Base-by-base conservation (phyloP, 30 jellyfish, hydroid and myxozoan genomes). In the Aurelia coerulea region DNA sequence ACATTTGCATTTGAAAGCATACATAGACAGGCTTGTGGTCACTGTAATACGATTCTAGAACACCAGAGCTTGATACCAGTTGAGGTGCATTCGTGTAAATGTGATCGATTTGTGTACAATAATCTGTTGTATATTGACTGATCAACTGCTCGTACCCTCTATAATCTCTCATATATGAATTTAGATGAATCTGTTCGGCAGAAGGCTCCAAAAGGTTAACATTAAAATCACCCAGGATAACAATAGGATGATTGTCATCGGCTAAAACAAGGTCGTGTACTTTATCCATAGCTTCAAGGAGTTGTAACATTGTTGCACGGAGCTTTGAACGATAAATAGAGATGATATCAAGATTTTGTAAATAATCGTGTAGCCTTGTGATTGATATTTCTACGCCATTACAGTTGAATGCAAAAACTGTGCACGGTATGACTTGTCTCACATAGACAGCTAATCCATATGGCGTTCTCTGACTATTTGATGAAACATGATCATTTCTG, bases 161-260 rank as follows among this genome's bases (percentile, higher is more conserved):
- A 33, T 17, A 2, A 15, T 58, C 63, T 74, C 14, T 10, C 78
- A 77, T 56, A 15, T 77, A 32, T 14, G 58, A 17, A 29, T 0
- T 6, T 12, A 77, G 78, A 13, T 32, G 53, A 10, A 2, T 15
- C 17, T 16, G 32, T 54, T 77, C 77, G 8, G 78, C 17, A 41
- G 75, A 59, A 8, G 16, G 23, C 16, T 19, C 59, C 41, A 37
- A 10, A 13, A 77, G 33, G 46, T 79, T 46, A 5, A 79, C 74
- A 66, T 79, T 79, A 60, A 79, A 79, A 37, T 79, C 90, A 46
- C 90, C 90, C 17, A 64, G 23, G 35, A 79, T 79, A 12, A 79
- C 13, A 1, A 46, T 29, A 1, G 72, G 71, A 7, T 64, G 18
- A 9, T 41, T 46, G 35, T 5, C 10, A 12, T 35, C 50, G 5